Evolutionary conservation across 2,888 invertebrate genomes (phyloP).

Genomic region (Diaprepes abbreviatus): DNA sequence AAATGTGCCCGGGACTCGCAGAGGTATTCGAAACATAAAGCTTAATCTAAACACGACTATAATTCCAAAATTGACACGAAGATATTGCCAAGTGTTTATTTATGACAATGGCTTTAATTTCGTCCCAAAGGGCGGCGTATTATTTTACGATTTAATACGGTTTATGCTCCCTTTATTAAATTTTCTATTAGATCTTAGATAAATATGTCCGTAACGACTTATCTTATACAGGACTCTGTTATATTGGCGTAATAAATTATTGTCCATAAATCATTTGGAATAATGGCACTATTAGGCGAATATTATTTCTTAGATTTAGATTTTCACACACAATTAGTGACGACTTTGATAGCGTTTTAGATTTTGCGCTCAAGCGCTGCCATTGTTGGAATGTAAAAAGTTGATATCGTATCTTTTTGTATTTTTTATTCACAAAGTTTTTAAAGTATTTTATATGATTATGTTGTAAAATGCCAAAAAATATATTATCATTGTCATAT

Average conservation of each 20-base stretch:
- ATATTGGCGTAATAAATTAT: slow-evolving; percentile 1
- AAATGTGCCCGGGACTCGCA: slow-evolving; percentile 12
- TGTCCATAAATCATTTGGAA: background rate
- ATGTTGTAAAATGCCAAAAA: no score
- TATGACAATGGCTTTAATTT: slow-evolving; percentile 40
- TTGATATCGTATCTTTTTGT: no score
- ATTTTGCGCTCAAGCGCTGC: no score
- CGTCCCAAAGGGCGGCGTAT: slow-evolving; percentile 14
- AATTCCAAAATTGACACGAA: slow-evolving; percentile 37
- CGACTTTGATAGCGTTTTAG: no score
- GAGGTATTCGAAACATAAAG: slow-evolving; percentile 14
- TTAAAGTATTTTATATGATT: no score
- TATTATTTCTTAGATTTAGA: background rate
- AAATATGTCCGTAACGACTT: background rate
- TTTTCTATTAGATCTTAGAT: slow-evolving; percentile 22
- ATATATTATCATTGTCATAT: no score
- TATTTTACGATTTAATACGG: slow-evolving; percentile 27
- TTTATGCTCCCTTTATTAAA: slow-evolving; percentile 28
- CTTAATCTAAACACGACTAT: slow-evolving; percentile 31
- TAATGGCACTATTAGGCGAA: background rate
- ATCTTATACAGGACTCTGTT: background rate
- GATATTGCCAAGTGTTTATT: slow-evolving; percentile 40
- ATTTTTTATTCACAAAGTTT: no score
- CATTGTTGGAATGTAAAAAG: no score
- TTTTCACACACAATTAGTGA: no score